Conservation (phyloP, 2,888 invertebrate species). For the Endotricha flammealis region DNA sequence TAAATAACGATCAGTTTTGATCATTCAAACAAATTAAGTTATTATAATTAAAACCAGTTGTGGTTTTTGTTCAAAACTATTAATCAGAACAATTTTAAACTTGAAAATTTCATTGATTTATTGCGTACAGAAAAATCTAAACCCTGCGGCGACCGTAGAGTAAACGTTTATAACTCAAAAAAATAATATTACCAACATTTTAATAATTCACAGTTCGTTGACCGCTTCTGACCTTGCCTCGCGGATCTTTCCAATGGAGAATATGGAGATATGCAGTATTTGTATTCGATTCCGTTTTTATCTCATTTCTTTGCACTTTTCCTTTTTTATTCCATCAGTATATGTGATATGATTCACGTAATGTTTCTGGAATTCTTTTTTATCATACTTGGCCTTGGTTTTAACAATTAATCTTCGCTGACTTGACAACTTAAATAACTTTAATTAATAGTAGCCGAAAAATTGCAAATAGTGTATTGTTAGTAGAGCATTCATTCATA, state of each 20-base stretch:
- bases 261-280: constrained; percentile 20
- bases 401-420: neutral
- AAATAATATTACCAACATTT: constrained; percentile 5
- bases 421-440: constrained; percentile 1
- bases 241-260: constrained; percentile 32
- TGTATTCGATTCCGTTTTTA: constrained; percentile 24
- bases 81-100: neutral
- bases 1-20: neutral
- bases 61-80: neutral
- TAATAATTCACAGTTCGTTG: constrained; percentile 30
- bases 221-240: constrained; percentile 38
- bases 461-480: neutral
- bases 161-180: neutral
- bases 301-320: constrained; percentile 29
- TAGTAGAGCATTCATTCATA: neutral
- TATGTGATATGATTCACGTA: too few relatives aligned
- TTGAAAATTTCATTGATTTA: neutral
- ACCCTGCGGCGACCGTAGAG: neutral
- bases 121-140: neutral
- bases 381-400: neutral
- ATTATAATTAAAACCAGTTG: neutral
- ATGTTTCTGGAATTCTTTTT: constrained; percentile 15
- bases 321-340: constrained; percentile 31
- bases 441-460: neutral
- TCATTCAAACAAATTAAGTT: neutral